These are phyloP conservation scores for Nautilus pompilius DNA, from an alignment of 1,140 invertebrate species.

Conservation along the genomic window DNA sequence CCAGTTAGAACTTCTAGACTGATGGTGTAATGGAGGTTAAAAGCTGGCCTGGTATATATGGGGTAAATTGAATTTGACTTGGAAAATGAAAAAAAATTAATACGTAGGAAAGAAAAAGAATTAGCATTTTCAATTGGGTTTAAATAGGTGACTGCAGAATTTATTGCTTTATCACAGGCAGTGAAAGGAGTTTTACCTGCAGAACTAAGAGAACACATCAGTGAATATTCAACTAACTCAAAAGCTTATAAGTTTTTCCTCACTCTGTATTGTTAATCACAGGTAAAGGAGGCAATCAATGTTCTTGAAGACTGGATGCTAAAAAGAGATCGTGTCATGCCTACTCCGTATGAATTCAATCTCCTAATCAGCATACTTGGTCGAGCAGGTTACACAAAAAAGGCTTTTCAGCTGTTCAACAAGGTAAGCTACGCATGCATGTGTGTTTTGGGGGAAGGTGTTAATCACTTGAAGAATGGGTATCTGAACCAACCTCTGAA, in stretches of 20 bases:
- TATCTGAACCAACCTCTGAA: too few species aligned
- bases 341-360: conserved; percentile 75
- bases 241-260: background rate
- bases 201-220: background rate
- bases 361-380: conserved; percentile 78
- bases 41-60: too few species aligned
- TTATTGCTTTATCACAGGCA: background rate
- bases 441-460: too few species aligned
- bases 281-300: conserved; percentile 66
- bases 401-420: conserved; percentile 78
- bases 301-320: conserved; percentile 72
- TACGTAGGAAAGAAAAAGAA: too few species aligned
- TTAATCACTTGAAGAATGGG: too few species aligned
- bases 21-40: too few species aligned
- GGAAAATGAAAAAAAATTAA: too few species aligned
- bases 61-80: too few species aligned
- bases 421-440: conserved; percentile 59
- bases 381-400: conserved; percentile 74
- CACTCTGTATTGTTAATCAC: conserved; percentile 6
- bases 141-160: background rate
- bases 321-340: conserved; percentile 72
- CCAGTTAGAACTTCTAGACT: too few species aligned
- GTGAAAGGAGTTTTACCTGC: background rate
- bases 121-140: too few species aligned
- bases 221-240: background rate